phyloP scores from a whole-genome alignment of 2,888 invertebrate genomes.

The Amblyjoppa fuscipennis region DNA sequence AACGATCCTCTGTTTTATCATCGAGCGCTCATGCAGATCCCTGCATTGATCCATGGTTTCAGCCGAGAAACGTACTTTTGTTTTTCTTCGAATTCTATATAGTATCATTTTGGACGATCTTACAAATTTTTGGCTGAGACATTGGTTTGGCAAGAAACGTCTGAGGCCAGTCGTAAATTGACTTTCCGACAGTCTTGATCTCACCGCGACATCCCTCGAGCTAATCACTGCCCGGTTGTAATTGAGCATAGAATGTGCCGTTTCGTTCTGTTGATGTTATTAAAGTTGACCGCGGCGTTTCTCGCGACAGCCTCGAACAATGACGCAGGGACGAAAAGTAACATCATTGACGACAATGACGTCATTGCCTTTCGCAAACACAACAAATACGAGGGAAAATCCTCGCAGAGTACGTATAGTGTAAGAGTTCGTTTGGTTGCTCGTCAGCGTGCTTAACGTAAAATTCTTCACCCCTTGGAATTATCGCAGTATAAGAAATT shows the following conservation, averaged over 20 bases:
- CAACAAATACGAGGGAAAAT: conserved; percentile 41
- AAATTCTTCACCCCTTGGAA: too few species aligned
- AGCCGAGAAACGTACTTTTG: background rate
- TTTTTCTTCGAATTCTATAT: background rate
- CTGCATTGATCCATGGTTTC: background rate
- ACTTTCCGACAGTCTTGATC: conserved; percentile 6
- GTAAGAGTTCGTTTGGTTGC: background rate
- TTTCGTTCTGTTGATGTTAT: conserved; percentile 10
- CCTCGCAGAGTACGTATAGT: conserved; percentile 48
- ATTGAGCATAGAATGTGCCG: conserved; percentile 6
- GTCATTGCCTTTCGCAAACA: background rate
- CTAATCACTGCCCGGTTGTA: background rate
- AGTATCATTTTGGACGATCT: background rate
- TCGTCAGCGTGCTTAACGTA: background rate
- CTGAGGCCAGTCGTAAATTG: conserved; percentile 11
- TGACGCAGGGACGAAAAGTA: background rate
- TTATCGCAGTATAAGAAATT: too few species aligned
- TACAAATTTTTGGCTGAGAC: background rate
- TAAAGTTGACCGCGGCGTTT: conserved; percentile 25
- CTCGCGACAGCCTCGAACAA: conserved; percentile 14
- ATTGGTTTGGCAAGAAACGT: background rate
- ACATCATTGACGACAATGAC: background rate
- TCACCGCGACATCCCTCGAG: background rate
- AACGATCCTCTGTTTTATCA: conserved; percentile 3
- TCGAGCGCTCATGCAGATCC: background rate